Evolutionary conservation across 1,140 invertebrate species (phyloP), one percentile per base, ranked within the genome.

Genomic region (Telenomus remus): DNA sequence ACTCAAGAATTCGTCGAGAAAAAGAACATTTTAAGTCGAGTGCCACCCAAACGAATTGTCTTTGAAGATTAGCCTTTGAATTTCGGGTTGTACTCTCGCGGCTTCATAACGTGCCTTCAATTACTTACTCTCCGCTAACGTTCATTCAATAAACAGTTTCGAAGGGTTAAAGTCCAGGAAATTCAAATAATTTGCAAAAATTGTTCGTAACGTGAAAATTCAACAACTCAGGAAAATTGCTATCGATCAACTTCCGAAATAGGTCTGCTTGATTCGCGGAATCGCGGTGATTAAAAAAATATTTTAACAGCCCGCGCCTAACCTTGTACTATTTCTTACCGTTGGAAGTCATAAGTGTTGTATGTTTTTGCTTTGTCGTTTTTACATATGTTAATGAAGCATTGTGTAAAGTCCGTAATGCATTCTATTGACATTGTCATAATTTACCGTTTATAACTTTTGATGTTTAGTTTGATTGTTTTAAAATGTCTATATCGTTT

Each of bases 351-450:
- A 65, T n/a, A 44, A 12, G 44, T 44, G 47, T 50, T 54, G 34
- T 51, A 48, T 48, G 43, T 65, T 76, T 76, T 76, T 76, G 2
- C 66, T 70, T 57, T 57, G 59, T 55, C 50, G 39, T 66, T 56
- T 61, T 76, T 76, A 71, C 61, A 66, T 66, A 76, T 76, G 73
- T 61, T 76, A 56, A 70, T 71, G 73, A 76, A 55, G 73, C 73
- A 76, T 76, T 76, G 73, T 76, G 73, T 60, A 37, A 70, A 69
- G 49, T 65, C 65, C 12, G 55, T 56, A 76, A 76, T 71, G 50
- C 66, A 66, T 70, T 65, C 61, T 55, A 76, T 76, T 71, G 43
- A 61, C n/a, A 35, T 55, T 46, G 34, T 73, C 49, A 50, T 54
- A 60, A 49, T 27, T 34, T 53, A 39, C 49, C 56, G 39, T 16